Evolutionary conservation across 2,888 invertebrate genomes (phyloP).

Genomic region (Melangyna quadrimaculata): DNA sequence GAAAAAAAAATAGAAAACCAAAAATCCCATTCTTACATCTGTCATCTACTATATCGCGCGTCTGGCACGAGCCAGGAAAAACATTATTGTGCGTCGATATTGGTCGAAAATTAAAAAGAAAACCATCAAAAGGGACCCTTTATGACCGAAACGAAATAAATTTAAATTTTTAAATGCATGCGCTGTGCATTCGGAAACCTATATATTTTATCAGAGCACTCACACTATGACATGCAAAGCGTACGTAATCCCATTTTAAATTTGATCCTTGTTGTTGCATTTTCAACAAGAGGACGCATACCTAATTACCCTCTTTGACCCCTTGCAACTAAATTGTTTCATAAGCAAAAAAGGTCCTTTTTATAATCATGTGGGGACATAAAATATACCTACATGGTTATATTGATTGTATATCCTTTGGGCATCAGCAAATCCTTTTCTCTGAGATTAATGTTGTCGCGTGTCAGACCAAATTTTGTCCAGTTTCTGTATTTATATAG

Average conservation of each 20-base stretch:
- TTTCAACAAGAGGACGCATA: conserved; percentile 63
- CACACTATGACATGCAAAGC: neutral
- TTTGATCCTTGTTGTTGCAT: conserved; percentile 59
- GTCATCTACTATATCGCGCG: conserved; percentile 44
- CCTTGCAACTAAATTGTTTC: conserved; percentile 44
- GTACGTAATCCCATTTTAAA: conserved; percentile 16
- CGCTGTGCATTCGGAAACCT: conserved; percentile 11
- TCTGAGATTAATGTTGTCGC: conserved; percentile 56
- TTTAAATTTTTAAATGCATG: conserved; percentile 67
- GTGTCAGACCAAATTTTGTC: conserved; percentile 36
- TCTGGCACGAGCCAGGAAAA: conserved; percentile 57
- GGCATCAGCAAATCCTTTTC: conserved; percentile 22
- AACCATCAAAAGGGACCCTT: conserved; percentile 40
- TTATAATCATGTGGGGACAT: conserved; percentile 22
- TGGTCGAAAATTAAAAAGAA: neutral
- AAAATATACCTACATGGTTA: neutral
- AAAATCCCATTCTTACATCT: conserved; percentile 70
- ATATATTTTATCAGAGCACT: neutral
- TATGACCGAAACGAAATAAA: conserved; percentile 55
- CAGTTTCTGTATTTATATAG: neutral
- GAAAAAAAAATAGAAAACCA: conserved; percentile 21
- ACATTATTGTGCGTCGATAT: conserved; percentile 1
- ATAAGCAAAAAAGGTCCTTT: conserved; percentile 24
- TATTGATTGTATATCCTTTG: conserved; percentile 9
- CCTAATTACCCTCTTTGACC: conserved; percentile 68